Base-by-base conservation (phyloP, 1,140 invertebrate genomes). In the Nephila pilipes region DNA sequence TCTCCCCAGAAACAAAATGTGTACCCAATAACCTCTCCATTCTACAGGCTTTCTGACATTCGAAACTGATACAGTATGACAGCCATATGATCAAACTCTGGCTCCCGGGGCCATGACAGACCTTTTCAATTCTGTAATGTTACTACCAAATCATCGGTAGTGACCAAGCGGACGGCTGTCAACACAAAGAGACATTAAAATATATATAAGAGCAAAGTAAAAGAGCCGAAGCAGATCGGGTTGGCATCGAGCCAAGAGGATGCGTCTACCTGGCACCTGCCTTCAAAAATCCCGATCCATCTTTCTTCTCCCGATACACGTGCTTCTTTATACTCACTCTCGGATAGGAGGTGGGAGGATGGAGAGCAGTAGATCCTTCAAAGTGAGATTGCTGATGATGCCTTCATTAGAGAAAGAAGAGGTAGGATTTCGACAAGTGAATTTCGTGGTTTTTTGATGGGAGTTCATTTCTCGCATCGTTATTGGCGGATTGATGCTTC, bases 201-300 rank as follows among this genome's bases (percentile, higher is more conserved):
- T 46, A 69, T 63, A 87, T 60, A 75, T 32, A 75, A 75, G 69
- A 20, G 25, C 69, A 75, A 29, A 32, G 69, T 29, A 29, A 75
- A 75, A 18, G 32, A 75, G 29, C 25, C 29, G 32, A 75, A 36
- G 29, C 69, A 32, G 29, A 75, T 90, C 32, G 36, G 46, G 58
- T 80, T 90, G 88, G 88, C 88, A 90, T 14, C 38, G 22, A 69
- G 88, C 65, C 65, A 90, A 79, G 22, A 55, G 58, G 54, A 80
- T 57, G 88, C 88, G 88, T 22, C 88, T 90, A 90, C 88, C 88
- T 90, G 88, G 88, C 88, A 90, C 88, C 88, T 90, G 88, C 88
- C 69, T 90, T 38, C 38, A 54, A 90, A 80, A 79, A 90, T 80
- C 88, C 88, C 88, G 29, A 58, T 80, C 54, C 88, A 90, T 79